These are phyloP conservation scores for Tipula lateralis DNA, from an alignment of 2,888 invertebrate genomes.

Conservation along the genomic window DNA sequence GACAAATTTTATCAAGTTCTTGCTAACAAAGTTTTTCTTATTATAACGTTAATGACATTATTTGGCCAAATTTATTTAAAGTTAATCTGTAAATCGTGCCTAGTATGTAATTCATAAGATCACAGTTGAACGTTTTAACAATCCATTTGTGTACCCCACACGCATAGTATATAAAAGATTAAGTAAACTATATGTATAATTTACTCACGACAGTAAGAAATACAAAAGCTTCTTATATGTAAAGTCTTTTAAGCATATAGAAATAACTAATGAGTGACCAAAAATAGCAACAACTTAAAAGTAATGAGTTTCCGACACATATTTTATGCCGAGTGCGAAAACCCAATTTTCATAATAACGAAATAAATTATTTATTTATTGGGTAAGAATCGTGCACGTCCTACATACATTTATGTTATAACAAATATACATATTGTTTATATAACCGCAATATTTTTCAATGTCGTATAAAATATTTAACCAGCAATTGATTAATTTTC, in stretches of 20 bases:
- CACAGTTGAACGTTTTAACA: too few species aligned
- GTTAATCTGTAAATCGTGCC: too few species aligned
- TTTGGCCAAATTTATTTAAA: too few species aligned
- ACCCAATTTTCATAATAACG: not conserved
- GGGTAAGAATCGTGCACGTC: not conserved
- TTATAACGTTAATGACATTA: too few species aligned
- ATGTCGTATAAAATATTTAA: not conserved
- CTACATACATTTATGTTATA: not conserved
- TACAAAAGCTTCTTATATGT: not conserved
- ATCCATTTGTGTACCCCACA: not conserved
- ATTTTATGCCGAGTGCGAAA: not conserved
- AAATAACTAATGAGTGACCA: not conserved
- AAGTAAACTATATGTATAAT: not conserved
- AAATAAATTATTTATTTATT: not conserved
- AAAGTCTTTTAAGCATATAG: not conserved
- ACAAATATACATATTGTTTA: not conserved
- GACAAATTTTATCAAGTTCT: too few species aligned
- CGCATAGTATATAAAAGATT: too few species aligned
- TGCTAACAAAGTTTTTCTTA: too few species aligned
- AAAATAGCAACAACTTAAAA: not conserved
- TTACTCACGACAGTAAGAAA: not conserved
- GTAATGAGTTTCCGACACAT: not conserved
- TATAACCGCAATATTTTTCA: not conserved
- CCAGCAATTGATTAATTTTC: not conserved
- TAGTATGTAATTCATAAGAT: too few species aligned